Conservation (phyloP, 1,140 invertebrate genomes). For the Aleiodes sp. region DNA sequence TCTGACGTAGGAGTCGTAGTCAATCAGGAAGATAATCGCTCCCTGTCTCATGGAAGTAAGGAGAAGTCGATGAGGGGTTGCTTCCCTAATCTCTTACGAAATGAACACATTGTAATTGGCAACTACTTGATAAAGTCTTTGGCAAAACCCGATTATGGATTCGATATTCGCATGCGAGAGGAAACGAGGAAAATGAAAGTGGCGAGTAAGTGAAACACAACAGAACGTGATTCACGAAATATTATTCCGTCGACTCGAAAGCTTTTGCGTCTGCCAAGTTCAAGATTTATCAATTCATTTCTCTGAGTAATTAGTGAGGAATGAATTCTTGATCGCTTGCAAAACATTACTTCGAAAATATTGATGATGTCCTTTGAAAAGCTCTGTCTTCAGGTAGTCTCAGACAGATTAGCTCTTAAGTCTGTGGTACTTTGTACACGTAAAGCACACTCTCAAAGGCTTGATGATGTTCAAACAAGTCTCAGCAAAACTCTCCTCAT, state of each 20-base stretch:
- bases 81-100: not conserved
- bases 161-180: too few species aligned
- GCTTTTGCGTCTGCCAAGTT: too few species aligned
- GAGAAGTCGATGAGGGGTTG: conserved; percentile 4
- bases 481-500: not conserved
- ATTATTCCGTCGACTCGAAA: too few species aligned
- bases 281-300: too few species aligned
- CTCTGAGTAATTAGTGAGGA: too few species aligned
- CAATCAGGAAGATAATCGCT: conserved; percentile 40
- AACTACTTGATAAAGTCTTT: not conserved
- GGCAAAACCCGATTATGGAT: too few species aligned
- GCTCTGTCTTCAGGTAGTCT: not conserved
- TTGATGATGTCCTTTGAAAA: not conserved
- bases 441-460: too few species aligned
- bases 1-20: conserved; percentile 33
- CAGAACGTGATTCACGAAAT: too few species aligned
- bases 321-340: too few species aligned
- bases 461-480: conserved; percentile 18
- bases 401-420: not conserved
- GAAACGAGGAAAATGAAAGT: too few species aligned
- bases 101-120: conserved; percentile 5
- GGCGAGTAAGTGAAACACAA: too few species aligned
- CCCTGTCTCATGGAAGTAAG: not conserved
- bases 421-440: too few species aligned
- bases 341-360: not conserved